Percentiles rank a stretch among this genome's conserved stretches.
Evolutionary conservation across 2,797 vertebrate species (phyloP).

Genomic region (Centropyge bicolor): DNA sequence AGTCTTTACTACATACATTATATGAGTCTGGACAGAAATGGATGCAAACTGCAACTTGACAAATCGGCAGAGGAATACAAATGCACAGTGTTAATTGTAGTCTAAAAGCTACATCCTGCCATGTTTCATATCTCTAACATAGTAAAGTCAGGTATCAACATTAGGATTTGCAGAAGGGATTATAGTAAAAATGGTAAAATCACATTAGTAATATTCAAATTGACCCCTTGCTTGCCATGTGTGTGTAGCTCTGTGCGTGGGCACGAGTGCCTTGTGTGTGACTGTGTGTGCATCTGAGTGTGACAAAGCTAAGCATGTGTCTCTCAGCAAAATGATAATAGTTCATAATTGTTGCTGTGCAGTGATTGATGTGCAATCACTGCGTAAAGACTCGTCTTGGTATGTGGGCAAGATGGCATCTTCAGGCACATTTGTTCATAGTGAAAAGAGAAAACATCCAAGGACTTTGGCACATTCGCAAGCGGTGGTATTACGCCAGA

Average conservation of each 20-base stretch:
- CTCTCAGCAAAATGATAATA: constrained; percentile 65
- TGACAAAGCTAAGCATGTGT: constrained; percentile 59
- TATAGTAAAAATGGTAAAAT: constrained; percentile 6
- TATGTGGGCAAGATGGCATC: constrained; percentile 30
- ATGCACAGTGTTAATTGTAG: too few species aligned
- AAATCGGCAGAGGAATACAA: too few species aligned
- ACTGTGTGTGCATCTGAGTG: constrained; percentile 52
- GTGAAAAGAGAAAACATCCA: constrained; percentile 15
- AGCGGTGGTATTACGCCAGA: constrained; percentile 9
- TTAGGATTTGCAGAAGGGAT: constrained; percentile 13
- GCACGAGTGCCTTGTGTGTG: constrained; percentile 29
- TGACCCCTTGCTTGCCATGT: constrained; percentile 4
- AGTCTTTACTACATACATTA: too few species aligned
- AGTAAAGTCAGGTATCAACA: constrained; percentile 13
- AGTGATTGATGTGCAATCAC: constrained; percentile 51
- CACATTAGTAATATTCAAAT: constrained; percentile 35
- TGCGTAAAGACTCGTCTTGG: constrained; percentile 34
- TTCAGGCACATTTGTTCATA: constrained; percentile 44
- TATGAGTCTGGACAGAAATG: too few species aligned
- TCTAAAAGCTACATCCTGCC: constrained; percentile 14
- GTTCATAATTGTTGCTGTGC: constrained; percentile 58
- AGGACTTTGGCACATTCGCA: constrained; percentile 8
- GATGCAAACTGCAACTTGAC: too few species aligned
- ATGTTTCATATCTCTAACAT: constrained; percentile 27
- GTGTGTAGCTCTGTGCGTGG: background rate